Evolutionary conservation across 2,113 vertebrate genomes (phyloP), one percentile per base, ranked within the genome.

Genomic region (Lasiurus cinereus): DNA sequence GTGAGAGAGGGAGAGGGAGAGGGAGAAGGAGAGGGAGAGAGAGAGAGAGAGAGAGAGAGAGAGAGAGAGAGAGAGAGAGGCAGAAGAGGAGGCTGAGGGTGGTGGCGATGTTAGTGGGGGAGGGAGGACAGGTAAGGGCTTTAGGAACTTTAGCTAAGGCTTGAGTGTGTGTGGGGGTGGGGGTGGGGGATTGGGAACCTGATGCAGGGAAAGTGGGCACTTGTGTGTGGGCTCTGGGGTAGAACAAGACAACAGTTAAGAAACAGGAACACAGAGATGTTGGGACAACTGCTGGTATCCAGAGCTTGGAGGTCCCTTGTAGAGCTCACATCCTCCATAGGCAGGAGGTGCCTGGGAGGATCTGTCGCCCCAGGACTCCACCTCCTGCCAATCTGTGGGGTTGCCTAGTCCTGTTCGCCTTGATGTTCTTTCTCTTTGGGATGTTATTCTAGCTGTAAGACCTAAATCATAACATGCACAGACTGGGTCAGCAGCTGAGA

Each of bases 361-460:
- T 50, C 46, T 13, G 31, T 2, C 24, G 78, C 56, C 91, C 10
- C 31, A 73, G 27, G 91, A 56, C 56, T 48, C 39, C 2, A 14
- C 69, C 56, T 84, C 79, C 94, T 10, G 16, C 39, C 12, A 48
- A n/a, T 29, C 92, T 24, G 39, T 36, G 73, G 92, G 80, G 24
- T 5, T 18, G 66, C 92, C 70, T 11, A 6, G 72, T 29, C 72
- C 43, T 46, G 10, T 59, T 62, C 1, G 70, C 78, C 95, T 94
- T 74, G 94, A 73, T 67, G 74, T 82, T 86, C 85, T 46, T 66
- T 80, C 83, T 82, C 90, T 33, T n/a, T 15, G 59, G 73, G 91
- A n/a, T 97, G 95, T 97, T 97, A 48, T 96, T 97, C 64, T 95
- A 97, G 97, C 96, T 97, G 97, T 91, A 54, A 62, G 43, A 76